Base-by-base conservation (phyloP, 2,888 invertebrate genomes). In the Diaprepes abbreviatus region DNA sequence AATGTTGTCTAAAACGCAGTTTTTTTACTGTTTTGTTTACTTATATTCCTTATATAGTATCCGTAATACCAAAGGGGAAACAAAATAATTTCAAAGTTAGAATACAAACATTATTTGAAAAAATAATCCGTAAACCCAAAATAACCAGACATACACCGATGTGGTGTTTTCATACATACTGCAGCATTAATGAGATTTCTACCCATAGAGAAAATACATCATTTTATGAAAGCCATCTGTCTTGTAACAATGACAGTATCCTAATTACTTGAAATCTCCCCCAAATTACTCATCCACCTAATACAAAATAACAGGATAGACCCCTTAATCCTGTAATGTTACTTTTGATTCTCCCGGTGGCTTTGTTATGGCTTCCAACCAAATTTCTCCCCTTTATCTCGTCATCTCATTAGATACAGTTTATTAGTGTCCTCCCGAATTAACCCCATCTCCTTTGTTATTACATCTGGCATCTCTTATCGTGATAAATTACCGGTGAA, bases 201-300 rank as follows among this genome's bases (percentile, higher is more conserved):
- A 31, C 17, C 45, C 36, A 31, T 45, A 43, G 33, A 24, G 31
- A 19, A 40, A 28, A 67, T 67, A 45, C 62, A 69, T 69, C 63
- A 69, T 63, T 64, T 62, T 63, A 28, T 14, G 63, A 36, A 57
- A 69, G 57, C 68, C 68, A 63, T 69, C 68, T 63, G 68, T 69
- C 68, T 69, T 57, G 58, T 40, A 69, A 69, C 68, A 69, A 69
- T 69, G 68, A 58, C 68, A 69, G 68, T 62, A 35, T 55, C 68
- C 71, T 74, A 74, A 74, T 74, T 74, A 71, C 70, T 58, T 64
- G 68, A 70, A 74, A 74, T 74, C 70, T 74, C 74, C 69, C 73
- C 70, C 74, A 76, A 76, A 78, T 77, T 75, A 76, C 75, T 74
- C 73, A 71, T 58, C 60, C 38, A 35, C 67, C 55, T 55, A 54